Base-by-base conservation (phyloP, 2,113 vertebrate species). In the Pteruthius melanotis region DNA sequence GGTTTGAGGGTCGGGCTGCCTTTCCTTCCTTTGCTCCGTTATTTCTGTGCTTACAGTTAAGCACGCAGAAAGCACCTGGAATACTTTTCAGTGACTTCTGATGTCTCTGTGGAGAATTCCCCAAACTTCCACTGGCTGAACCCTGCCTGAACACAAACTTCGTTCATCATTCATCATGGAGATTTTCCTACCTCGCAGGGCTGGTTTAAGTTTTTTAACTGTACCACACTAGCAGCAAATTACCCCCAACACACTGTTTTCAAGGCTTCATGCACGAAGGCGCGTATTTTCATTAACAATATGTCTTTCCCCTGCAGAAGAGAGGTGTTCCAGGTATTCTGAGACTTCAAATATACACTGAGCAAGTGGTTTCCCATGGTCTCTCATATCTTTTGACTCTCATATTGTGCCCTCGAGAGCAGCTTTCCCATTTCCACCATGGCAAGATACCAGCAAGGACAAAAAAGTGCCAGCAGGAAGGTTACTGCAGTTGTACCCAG, bases 1-100 rank as follows among this genome's bases (percentile, higher is more conserved):
- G 37, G 16, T 65, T 20, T 61, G 77, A 30, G 28, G 31, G 21
- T 7, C 0, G 0, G 37, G 18, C 13, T 57, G 15, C 26, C 13
- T 31, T 40, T n/a, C 22, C 42, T 70, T 81, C 60, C 72, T 18
- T 49, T 31, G 75, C 61, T 80, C 44, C 68, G 27, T 19, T 53
- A 31, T 78, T 87, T 33, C 68, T 49, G 11, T 40, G 39, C 47
- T 77, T 37, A 40, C 50, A 52, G n/a, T 12, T 40, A 22, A 56
- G 30, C 15, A 21, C 0, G 1, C 44, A 76, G 49, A 78, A 57
- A 87, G 31, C 23, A 69, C 56, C 18, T 52, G 15, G 17, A 53
- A 63, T 4, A 42, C 21, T 39, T 50, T 22, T 30, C 60, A 39
- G 33, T 37, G 27, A 8, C 13, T 78, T 60, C 74, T 63, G 42